Conservation (phyloP, 2,888 invertebrate genomes). For the Sabatieria punctata region DNA sequence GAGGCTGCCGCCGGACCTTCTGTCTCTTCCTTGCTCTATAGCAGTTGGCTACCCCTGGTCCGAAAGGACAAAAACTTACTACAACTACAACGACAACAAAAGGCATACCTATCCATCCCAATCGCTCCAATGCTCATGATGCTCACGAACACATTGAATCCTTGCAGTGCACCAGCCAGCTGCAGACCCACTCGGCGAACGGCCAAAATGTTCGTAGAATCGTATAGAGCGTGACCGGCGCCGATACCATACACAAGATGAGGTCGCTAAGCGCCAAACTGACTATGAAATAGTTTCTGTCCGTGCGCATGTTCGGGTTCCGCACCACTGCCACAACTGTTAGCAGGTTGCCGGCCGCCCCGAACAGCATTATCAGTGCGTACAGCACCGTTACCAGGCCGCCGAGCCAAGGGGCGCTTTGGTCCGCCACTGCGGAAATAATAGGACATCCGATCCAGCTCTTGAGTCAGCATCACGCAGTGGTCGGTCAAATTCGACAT, state of each 20-base stretch:
- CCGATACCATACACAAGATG: conserved; percentile 63
- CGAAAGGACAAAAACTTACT: too few species aligned
- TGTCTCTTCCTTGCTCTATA: too few species aligned
- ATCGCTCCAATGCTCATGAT: conserved; percentile 79
- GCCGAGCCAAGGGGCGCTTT: too few species aligned
- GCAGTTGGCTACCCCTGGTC: too few species aligned
- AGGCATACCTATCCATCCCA: too few species aligned
- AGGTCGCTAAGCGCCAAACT: conserved; percentile 44
- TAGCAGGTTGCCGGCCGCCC: conserved; percentile 61
- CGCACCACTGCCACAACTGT: conserved; percentile 59
- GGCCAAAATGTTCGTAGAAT: conserved; percentile 66
- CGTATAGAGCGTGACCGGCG: conserved; percentile 68
- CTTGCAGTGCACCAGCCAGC: conserved; percentile 44
- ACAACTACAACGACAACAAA: too few species aligned
- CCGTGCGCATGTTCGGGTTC: conserved; percentile 69
- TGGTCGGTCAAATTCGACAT: too few species aligned
- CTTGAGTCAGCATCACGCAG: too few species aligned
- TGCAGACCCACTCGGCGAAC: conserved; percentile 59
- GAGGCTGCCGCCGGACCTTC: too few species aligned
- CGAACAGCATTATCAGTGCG: conserved; percentile 32
- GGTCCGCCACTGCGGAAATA: too few species aligned
- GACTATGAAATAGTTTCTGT: conserved; percentile 42
- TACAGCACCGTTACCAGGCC: too few species aligned
- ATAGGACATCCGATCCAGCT: too few species aligned
- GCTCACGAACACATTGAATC: conserved; percentile 64